Evolutionary conservation across 2,113 vertebrate species (phyloP), one percentile per base, ranked within the genome.

Genomic region (Nannobrachium achirus): DNA sequence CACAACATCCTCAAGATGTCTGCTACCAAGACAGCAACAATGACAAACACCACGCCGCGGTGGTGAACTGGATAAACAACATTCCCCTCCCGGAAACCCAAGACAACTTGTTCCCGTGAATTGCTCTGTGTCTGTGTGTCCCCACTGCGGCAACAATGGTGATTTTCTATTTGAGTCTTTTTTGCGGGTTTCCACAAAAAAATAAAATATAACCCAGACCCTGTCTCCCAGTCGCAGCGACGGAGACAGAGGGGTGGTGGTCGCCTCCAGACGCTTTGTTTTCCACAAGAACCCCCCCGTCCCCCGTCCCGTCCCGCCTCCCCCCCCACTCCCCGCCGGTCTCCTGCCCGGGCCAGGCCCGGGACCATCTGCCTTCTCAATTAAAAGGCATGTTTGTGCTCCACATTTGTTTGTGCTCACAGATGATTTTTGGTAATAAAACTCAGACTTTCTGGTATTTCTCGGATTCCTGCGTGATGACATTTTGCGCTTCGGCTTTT

Each of bases 361-460:
- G 52, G 73, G 75, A 76, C 82, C 81, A 84, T 86, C 83, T 90
- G 87, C 87, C 78, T 73, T 82, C 64, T 83, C 77, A 84, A 89
- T 91, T 88, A 87, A 86, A 87, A 83, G 25, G 45, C 77, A 69
- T 82, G 70, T 85, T 84, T 91, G 75, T 86, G 73, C 83, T 85
- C 68, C 83, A 71, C 77, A 81, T 89, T 89, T 90, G 89, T 93
- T 89, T 89, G 89, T 83, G 72, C 86, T 85, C 84, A 66, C 74
- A 78, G 80, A 81, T 83, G 72, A 88, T 83, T 89, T 85, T 85
- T 79, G n/a, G 77, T 83, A 86, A 89, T 88, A 86, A 89, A 88
- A 91, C 70, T 80, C 86, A 86, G 87, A 87, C 80, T 77, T 91
- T 89, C 80, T 91, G 88, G 85, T 90, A 89, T 91, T 92, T 89